Base-by-base conservation (phyloP, 2,888 invertebrate genomes). In the Ophioninae sp. region DNA sequence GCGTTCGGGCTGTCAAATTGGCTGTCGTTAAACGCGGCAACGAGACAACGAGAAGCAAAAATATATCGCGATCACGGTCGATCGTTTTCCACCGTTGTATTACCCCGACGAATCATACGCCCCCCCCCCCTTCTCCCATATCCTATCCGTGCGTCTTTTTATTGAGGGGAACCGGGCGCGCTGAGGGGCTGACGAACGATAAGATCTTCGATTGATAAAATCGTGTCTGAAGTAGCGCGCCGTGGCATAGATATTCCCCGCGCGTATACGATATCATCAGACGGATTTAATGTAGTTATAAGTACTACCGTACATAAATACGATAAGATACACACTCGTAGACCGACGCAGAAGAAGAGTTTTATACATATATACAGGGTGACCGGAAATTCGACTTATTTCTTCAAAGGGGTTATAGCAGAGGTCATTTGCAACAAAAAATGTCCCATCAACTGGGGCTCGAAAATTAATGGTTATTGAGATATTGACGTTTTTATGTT, bases 181-280 rank as follows among this genome's bases (percentile, higher is more conserved):
- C 41, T 6, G 8, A 7, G 7, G 61, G 20, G 65, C 59, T 79
- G 79, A 69, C 80, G 80, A 69, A 70, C 75, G 80, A 81, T 75
- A 64, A 70, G 70, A 80, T 80, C 75, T 10, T 17, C 67, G 61
- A 76, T 62, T 39, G 76, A 77, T 83, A 73, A 79, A 62, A 77
- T 79, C 79, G 61, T 67, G 61, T 70, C n/a, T 50, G 50, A 56
- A 56, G 59, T 68, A 39, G 62, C 50, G n/a, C 39, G n/a, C 44
- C 30, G 62, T 64, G 61, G 61, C 61, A 73, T 44, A 44, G 57
- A 57, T 59, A 68, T 73, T 50, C n/a, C 65, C 41, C 62, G 17
- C 17, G 78, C 44, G 44, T 44, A 44, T 44, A 44, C 13, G 44
- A 79, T 82, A 57, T 74, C 56, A 79, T 81, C 81, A 44, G 73